A percentile compares a stretch with the other conserved stretches of the same genome.
These are phyloP conservation scores for Meteorus sp. DNA, from an alignment of 1,140 invertebrate genomes.

Conservation along the genomic window DNA sequence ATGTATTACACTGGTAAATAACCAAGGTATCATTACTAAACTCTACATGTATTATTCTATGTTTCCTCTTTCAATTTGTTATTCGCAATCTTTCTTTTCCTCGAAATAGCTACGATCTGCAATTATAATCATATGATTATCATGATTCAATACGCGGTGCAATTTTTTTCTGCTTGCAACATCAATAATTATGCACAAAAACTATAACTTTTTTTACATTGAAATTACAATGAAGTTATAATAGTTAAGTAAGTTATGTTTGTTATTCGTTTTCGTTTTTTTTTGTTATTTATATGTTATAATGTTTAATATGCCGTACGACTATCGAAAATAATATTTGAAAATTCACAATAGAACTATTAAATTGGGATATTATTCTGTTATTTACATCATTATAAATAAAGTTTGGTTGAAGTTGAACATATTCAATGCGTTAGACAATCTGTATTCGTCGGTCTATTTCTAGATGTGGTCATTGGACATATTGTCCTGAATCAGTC, in stretches of 20 bases:
- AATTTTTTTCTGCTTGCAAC: neutral
- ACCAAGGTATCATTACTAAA: slow-evolving; percentile 9
- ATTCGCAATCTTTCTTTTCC: neutral
- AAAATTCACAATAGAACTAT: too few relatives aligned
- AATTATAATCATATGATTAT: slow-evolving; percentile 29
- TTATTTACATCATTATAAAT: slow-evolving; percentile 18
- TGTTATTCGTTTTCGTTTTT: too few relatives aligned
- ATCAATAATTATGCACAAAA: neutral
- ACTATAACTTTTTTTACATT: neutral
- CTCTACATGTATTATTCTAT: slow-evolving; percentile 14
- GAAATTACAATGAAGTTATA: neutral
- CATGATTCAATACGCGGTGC: neutral
- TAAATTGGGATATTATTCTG: neutral
- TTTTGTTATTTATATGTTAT: neutral
- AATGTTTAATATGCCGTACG: neutral
- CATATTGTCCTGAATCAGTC: slow-evolving; percentile 5
- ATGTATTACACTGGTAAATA: slow-evolving; percentile 31
- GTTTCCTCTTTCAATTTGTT: slow-evolving; percentile 2
- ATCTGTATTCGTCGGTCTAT: neutral
- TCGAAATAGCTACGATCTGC: slow-evolving; percentile 33
- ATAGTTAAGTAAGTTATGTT: neutral
- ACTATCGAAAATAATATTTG: too few relatives aligned
- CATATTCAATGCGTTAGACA: neutral
- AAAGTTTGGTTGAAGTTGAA: slow-evolving; percentile 6
- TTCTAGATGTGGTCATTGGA: slow-evolving; percentile 4